Evolutionary conservation across 2,888 invertebrate genomes (phyloP).

Genomic region (Neoascia interrupta): DNA sequence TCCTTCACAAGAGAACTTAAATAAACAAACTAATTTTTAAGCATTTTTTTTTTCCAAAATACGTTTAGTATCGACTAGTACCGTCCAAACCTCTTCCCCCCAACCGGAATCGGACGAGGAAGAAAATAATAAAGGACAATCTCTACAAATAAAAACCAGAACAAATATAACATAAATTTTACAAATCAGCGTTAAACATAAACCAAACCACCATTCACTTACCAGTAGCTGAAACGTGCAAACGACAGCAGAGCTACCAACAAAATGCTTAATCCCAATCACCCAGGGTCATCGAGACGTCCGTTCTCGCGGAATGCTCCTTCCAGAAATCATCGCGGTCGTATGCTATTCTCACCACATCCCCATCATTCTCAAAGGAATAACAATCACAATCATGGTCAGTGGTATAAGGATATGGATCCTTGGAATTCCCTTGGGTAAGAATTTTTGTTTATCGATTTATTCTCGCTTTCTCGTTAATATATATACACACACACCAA

Average conservation of each 20-base stretch:
- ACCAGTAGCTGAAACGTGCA: not conserved
- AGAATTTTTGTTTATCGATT: slow-evolving; percentile 74
- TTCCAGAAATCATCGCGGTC: slow-evolving; percentile 77
- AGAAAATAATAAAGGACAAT: not conserved
- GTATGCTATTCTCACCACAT: slow-evolving; percentile 78
- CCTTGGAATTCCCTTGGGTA: slow-evolving; percentile 78
- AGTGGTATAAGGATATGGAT: slow-evolving; percentile 75
- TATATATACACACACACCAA: slow-evolving; percentile 61
- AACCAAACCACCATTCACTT: slow-evolving; percentile 18
- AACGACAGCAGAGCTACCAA: slow-evolving; percentile 20
- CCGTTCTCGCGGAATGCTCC: slow-evolving; percentile 79
- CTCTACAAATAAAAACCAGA: slow-evolving; percentile 5
- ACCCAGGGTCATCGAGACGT: slow-evolving; percentile 78
- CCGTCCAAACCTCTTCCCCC: not conserved
- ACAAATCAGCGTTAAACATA: slow-evolving; percentile 11
- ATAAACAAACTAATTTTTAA: too few species aligned
- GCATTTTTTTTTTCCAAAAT: not conserved
- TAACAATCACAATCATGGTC: slow-evolving; percentile 73
- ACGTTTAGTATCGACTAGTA: slow-evolving; percentile 20
- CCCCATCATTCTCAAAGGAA: slow-evolving; percentile 74
- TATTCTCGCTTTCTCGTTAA: slow-evolving; percentile 24
- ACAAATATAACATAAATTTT: slow-evolving; percentile 1
- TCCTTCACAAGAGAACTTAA: too few species aligned
- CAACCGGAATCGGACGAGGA: not conserved
- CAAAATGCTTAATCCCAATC: slow-evolving; percentile 76